phyloP scores from a whole-genome alignment of 2,888 invertebrate species.

The Congeria kusceri region DNA sequence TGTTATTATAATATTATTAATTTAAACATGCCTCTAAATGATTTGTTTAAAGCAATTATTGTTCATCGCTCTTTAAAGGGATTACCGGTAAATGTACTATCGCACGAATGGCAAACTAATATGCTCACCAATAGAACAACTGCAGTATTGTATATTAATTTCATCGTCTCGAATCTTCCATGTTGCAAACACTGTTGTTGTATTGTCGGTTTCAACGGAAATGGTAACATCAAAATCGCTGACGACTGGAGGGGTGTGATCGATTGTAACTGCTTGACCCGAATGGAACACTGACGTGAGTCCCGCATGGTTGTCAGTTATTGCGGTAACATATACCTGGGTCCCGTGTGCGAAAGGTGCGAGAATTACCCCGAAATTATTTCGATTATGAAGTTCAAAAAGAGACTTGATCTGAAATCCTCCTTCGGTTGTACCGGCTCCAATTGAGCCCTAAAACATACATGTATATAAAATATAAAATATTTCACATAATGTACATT shows the following conservation, averaged over 20 bases:
- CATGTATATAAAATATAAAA: too few relatives aligned
- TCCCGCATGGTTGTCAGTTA: slow-evolving; percentile 64
- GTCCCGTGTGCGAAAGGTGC: slow-evolving; percentile 54
- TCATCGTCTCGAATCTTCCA: too few relatives aligned
- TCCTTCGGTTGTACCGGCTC: too few relatives aligned
- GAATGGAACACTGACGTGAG: slow-evolving; percentile 47
- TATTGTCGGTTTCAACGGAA: background rate
- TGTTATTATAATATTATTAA: too few relatives aligned
- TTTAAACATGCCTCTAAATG: too few relatives aligned
- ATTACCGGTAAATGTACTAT: too few relatives aligned
- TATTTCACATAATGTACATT: too few relatives aligned
- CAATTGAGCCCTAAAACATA: slow-evolving; percentile 29
- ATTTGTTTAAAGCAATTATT: too few relatives aligned
- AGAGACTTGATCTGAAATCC: slow-evolving; percentile 62
- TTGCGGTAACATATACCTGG: slow-evolving; percentile 50
- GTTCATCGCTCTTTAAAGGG: too few relatives aligned
- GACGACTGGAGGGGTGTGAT: too few relatives aligned
- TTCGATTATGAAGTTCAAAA: slow-evolving; percentile 18
- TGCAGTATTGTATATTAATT: too few relatives aligned
- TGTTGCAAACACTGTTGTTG: background rate
- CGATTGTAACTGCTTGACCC: slow-evolving; percentile 36
- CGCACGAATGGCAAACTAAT: too few relatives aligned
- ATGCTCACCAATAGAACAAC: slow-evolving; percentile 41
- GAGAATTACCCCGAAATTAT: slow-evolving; percentile 33
- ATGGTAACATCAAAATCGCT: slow-evolving; percentile 2